Conservation (phyloP, 2,113 vertebrate species). For the Falco punctatus region DNA sequence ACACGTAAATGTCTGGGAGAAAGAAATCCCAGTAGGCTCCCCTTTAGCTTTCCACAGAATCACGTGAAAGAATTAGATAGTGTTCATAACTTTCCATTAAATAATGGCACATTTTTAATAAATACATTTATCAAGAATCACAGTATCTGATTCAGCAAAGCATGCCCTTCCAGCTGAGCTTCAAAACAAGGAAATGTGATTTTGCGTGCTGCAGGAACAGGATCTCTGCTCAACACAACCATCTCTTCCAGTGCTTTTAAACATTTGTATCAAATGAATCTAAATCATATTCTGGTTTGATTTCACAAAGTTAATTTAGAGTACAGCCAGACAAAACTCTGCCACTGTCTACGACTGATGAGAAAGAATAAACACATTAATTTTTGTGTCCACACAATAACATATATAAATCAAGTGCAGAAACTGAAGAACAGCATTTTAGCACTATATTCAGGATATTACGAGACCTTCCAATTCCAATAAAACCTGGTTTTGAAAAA, state of each 20-base stretch:
- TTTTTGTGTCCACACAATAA: not conserved
- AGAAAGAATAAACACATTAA: not conserved
- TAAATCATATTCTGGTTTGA: not conserved
- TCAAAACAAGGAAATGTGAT: not conserved
- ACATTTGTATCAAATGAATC: not conserved
- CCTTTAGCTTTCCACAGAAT: not conserved
- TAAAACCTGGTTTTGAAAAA: not conserved
- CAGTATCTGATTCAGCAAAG: not conserved
- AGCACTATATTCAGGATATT: not conserved
- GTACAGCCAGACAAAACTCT: not conserved
- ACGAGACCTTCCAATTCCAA: not conserved
- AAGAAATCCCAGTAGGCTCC: constrained; percentile 3
- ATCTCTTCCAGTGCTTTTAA: not conserved
- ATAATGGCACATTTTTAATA: not conserved
- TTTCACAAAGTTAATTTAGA: not conserved
- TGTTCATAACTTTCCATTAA: constrained; percentile 12
- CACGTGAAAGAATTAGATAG: not conserved
- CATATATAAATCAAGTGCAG: not conserved
- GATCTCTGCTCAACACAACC: not conserved
- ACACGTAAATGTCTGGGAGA: not conserved
- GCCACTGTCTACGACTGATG: not conserved
- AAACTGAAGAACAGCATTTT: not conserved
- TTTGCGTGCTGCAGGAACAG: not conserved
- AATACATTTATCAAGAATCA: not conserved
- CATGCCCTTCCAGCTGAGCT: not conserved